Conservation (phyloP, 2,113 vertebrate species). For the Eulacestoma nigropectus region DNA sequence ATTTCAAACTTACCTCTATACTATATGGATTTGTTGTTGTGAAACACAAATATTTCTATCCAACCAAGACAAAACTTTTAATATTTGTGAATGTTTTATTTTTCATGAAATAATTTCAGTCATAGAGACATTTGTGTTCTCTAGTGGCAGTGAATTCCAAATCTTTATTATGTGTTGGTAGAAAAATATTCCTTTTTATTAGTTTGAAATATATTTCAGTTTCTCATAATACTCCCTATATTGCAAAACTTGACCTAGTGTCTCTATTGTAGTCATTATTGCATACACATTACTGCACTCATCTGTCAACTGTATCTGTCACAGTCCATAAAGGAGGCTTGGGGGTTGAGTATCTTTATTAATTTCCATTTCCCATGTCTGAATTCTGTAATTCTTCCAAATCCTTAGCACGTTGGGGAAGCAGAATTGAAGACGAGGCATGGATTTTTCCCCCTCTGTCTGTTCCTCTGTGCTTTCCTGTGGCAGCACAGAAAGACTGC, state of each 20-base stretch:
- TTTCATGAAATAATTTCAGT: not conserved
- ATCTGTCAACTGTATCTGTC: not conserved
- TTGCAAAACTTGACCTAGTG: not conserved
- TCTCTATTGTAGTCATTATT: not conserved
- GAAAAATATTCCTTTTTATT: constrained; percentile 20
- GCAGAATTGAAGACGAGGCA: not conserved
- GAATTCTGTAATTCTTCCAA: not conserved
- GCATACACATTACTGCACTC: not conserved
- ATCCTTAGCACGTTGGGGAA: not conserved
- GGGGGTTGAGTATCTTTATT: not conserved
- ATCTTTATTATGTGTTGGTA: constrained; percentile 19
- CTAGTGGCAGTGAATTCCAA: not conserved
- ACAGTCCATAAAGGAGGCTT: constrained; percentile 12
- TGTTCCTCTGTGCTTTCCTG: not conserved
- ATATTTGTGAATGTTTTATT: not conserved
- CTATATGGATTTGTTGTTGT: not conserved
- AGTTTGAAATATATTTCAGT: not conserved
- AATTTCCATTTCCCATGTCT: not conserved
- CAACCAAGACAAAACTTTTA: not conserved
- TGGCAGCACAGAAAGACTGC: not conserved
- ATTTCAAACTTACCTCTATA: not conserved
- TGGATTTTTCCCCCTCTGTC: not conserved
- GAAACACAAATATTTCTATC: not conserved
- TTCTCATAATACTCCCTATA: constrained; percentile 7
- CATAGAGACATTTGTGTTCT: not conserved